Evolutionary conservation across 2,888 invertebrate species (phyloP).

Genomic region (Ceratothoa steindachneri): DNA sequence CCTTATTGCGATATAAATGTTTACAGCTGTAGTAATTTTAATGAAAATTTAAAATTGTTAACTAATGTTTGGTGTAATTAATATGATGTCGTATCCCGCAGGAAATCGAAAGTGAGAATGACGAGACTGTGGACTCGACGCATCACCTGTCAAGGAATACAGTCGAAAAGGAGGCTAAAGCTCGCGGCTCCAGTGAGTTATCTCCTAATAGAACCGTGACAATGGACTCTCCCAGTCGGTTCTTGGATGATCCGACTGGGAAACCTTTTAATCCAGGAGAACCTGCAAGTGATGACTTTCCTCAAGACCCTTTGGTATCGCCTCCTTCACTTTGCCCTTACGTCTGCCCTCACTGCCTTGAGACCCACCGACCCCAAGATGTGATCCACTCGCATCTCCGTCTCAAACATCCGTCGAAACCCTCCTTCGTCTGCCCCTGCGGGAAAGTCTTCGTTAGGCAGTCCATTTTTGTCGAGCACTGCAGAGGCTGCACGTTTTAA

Average conservation of each 20-base stretch:
- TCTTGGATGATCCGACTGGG: slow-evolving; percentile 7
- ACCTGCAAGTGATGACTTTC: too few relatives aligned
- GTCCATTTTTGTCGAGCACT: slow-evolving; percentile 23
- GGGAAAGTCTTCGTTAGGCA: slow-evolving; percentile 33
- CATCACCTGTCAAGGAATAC: too few relatives aligned
- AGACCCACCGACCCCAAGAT: slow-evolving; percentile 18
- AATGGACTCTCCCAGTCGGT: neutral
- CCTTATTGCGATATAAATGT: too few relatives aligned
- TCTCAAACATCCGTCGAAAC: slow-evolving; percentile 38
- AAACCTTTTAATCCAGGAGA: slow-evolving; percentile 9
- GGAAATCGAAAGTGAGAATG: neutral
- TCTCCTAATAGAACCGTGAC: too few relatives aligned
- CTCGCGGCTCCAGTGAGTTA: too few relatives aligned
- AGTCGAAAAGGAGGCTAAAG: too few relatives aligned
- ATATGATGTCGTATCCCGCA: too few relatives aligned
- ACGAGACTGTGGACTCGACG: neutral
- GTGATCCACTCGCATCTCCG: slow-evolving; percentile 27
- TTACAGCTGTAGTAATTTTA: too few relatives aligned
- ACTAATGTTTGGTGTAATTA: too few relatives aligned
- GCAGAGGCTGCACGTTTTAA: slow-evolving; percentile 26
- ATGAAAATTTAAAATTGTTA: too few relatives aligned
- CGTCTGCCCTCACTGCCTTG: slow-evolving; percentile 37
- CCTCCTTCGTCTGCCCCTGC: slow-evolving; percentile 38
- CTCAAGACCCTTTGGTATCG: too few relatives aligned
- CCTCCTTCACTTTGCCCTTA: slow-evolving; percentile 19